Evolutionary conservation across 1,140 invertebrate species (phyloP).

Genomic region (Lepidurus packardi): DNA sequence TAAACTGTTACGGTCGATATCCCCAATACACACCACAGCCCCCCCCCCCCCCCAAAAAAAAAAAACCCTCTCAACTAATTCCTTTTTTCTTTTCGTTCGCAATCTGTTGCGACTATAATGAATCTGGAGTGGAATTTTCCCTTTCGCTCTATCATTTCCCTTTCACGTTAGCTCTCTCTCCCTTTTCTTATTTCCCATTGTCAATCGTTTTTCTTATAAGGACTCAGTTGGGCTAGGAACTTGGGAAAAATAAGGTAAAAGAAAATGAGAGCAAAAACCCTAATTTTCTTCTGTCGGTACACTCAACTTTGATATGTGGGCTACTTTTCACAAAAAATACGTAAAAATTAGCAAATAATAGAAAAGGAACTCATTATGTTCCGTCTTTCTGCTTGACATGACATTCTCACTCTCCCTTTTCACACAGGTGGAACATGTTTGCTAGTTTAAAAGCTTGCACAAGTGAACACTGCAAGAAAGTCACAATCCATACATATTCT

Average conservation of each 20-base stretch:
- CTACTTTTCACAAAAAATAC: no score
- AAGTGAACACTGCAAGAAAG: no score
- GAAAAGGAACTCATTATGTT: no score
- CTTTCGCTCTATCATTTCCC: not conserved
- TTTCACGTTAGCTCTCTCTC: not conserved
- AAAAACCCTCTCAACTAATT: not conserved
- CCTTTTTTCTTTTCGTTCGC: not conserved
- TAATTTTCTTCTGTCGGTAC: not conserved
- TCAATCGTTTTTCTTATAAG: conserved; percentile 1
- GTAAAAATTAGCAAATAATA: no score
- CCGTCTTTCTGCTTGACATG: no score
- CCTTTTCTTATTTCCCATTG: not conserved
- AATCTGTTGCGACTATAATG: not conserved
- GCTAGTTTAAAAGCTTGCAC: no score
- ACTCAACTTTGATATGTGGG: no score
- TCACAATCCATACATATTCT: no score
- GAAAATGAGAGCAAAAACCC: not conserved
- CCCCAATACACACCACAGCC: not conserved
- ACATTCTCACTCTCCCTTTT: no score
- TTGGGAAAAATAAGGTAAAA: not conserved
- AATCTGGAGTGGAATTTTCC: conserved; percentile 1
- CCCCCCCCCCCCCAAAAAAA: not conserved
- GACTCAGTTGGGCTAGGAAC: not conserved
- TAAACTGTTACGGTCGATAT: not conserved
- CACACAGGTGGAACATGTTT: no score